Evolutionary conservation across 2,797 vertebrate genomes (phyloP).

Genomic region (Hydrolagus colliei): DNA sequence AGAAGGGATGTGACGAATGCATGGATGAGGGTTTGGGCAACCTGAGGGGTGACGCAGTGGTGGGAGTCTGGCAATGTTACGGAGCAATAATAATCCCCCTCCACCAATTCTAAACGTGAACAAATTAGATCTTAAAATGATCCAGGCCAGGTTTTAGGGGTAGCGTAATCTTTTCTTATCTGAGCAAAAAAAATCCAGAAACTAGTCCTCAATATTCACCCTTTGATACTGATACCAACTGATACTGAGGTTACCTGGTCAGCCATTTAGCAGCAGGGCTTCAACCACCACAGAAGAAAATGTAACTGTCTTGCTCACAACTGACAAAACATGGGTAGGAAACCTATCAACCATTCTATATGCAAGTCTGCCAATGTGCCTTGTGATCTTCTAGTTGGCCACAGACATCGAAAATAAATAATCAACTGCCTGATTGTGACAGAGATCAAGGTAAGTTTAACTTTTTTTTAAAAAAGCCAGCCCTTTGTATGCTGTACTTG

Average conservation of each 20-base stretch:
- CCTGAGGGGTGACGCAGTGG: too few species aligned
- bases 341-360: not conserved
- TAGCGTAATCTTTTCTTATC: not conserved
- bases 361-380: not conserved
- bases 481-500: not conserved
- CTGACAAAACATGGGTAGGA: not conserved
- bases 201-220: not conserved
- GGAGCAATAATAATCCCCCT: not conserved
- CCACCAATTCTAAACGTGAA: not conserved
- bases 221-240: not conserved
- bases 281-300: not conserved
- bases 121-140: slow-evolving; percentile 1
- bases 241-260: not conserved
- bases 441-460: not conserved
- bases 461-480: not conserved
- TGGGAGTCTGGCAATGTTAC: too few species aligned
- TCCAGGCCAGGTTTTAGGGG: slow-evolving; percentile 6
- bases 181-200: not conserved
- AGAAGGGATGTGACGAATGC: too few species aligned
- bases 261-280: not conserved
- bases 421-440: not conserved
- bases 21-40: too few species aligned
- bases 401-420: not conserved
- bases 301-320: too few species aligned
- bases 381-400: not conserved